phyloP scores from a whole-genome alignment of 2,113 vertebrate genomes.

The Himantopus leucocephalus region DNA sequence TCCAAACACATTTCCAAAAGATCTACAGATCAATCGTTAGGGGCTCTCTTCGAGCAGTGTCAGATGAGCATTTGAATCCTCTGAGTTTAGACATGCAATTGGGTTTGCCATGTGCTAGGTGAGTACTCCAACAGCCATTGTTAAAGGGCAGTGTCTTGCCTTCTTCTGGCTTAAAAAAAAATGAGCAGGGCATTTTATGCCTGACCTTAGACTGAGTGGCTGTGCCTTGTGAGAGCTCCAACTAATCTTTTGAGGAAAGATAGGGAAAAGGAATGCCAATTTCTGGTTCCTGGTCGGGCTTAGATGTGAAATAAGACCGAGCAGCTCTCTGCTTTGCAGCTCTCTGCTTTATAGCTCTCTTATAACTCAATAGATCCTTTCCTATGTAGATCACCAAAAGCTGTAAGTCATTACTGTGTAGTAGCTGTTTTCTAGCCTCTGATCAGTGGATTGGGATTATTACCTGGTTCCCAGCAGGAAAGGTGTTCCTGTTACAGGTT shows the following conservation, averaged over 20 bases:
- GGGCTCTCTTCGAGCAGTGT: neutral
- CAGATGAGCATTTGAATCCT: neutral
- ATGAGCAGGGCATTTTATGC: neutral
- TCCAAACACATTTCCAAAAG: neutral
- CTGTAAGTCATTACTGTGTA: neutral
- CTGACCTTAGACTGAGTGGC: neutral
- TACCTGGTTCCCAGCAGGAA: neutral
- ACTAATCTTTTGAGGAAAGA: neutral
- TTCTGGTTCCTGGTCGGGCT: neutral
- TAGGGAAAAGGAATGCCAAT: neutral
- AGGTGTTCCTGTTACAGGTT: neutral
- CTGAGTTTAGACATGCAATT: neutral
- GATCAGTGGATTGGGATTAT: neutral
- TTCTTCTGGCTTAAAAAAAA: neutral
- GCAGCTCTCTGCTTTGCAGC: neutral
- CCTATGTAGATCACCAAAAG: neutral
- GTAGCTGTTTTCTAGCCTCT: neutral
- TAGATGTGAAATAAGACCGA: neutral
- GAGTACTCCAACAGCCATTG: neutral
- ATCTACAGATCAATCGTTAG: neutral
- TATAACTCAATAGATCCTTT: neutral
- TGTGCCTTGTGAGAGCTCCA: neutral
- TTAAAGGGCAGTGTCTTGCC: neutral
- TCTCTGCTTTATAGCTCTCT: neutral
- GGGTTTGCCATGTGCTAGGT: neutral